Percentiles rank a stretch among this genome's conserved stretches.
Evolutionary conservation across 2,888 invertebrate genomes (phyloP).

Genomic region (Magallana nippona): DNA sequence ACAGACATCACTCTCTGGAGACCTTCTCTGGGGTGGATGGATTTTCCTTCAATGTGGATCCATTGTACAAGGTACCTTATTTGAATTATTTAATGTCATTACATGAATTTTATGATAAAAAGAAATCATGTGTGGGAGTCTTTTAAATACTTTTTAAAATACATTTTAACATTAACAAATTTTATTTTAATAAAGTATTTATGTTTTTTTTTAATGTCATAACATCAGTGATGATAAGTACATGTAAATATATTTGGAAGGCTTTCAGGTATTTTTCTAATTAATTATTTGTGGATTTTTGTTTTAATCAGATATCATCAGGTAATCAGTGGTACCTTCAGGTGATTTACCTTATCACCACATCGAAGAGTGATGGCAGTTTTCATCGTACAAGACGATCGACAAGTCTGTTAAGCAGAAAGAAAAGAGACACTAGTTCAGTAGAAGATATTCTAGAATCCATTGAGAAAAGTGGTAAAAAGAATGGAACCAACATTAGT

Average conservation of each 20-base stretch:
- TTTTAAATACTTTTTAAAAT: no score
- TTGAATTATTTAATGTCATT: no score
- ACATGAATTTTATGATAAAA: neutral
- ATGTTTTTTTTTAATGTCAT: no score
- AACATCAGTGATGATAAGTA: no score
- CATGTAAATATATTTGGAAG: no score
- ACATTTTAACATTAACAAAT: no score
- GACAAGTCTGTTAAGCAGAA: slow-evolving; percentile 48
- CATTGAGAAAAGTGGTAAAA: slow-evolving; percentile 54
- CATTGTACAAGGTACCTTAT: slow-evolving; percentile 76
- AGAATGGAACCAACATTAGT: slow-evolving; percentile 73
- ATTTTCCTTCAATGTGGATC: slow-evolving; percentile 79
- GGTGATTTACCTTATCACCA: slow-evolving; percentile 77
- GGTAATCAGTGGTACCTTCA: slow-evolving; percentile 80
- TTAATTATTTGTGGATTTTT: neutral
- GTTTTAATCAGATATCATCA: slow-evolving; percentile 73
- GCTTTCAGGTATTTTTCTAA: no score
- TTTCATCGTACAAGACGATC: slow-evolving; percentile 63
- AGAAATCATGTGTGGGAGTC: no score
- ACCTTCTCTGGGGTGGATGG: slow-evolving; percentile 79
- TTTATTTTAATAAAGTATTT: no score
- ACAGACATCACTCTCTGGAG: slow-evolving; percentile 68
- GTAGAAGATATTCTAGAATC: slow-evolving; percentile 51
- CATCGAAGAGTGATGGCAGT: slow-evolving; percentile 60
- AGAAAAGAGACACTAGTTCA: slow-evolving; percentile 51